phyloP scores from a whole-genome alignment of 2,113 vertebrate genomes.

The Neofelis nebulosa region DNA sequence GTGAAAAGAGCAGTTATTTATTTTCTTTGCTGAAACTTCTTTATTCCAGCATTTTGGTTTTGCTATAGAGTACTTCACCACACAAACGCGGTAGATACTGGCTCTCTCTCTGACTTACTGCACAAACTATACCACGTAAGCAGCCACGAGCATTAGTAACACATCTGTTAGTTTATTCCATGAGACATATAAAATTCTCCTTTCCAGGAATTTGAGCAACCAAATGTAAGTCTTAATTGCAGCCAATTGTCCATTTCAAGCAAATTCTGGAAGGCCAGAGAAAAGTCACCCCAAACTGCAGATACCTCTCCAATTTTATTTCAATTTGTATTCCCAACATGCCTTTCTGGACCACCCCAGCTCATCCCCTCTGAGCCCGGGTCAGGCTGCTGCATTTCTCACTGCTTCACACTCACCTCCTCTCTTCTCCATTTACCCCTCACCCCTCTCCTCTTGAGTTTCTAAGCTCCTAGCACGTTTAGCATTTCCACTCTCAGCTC shows the following conservation, averaged over 20 bases:
- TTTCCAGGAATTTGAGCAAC: not conserved
- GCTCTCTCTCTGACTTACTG: not conserved
- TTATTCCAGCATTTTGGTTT: not conserved
- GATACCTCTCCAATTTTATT: not conserved
- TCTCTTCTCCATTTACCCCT: not conserved
- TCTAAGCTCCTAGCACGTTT: not conserved
- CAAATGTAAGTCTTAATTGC: not conserved
- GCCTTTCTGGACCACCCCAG: not conserved
- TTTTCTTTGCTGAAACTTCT: slow-evolving; percentile 52
- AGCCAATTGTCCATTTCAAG: not conserved
- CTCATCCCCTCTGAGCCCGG: not conserved
- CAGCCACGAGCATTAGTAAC: no score
- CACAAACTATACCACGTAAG: not conserved
- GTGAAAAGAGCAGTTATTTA: slow-evolving; percentile 26
- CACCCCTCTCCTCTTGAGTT: not conserved
- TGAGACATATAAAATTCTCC: not conserved
- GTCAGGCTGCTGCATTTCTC: not conserved
- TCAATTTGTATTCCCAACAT: not conserved
- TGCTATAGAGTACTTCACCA: not conserved
- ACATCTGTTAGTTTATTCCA: not conserved
- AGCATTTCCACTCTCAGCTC: not conserved
- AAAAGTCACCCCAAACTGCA: not conserved
- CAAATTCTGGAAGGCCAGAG: not conserved
- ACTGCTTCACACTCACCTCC: not conserved
- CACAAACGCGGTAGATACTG: not conserved